Evolutionary conservation across 2,113 vertebrate species (phyloP), one percentile per base, ranked within the genome.

Genomic region (Tachysurus vachellii): DNA sequence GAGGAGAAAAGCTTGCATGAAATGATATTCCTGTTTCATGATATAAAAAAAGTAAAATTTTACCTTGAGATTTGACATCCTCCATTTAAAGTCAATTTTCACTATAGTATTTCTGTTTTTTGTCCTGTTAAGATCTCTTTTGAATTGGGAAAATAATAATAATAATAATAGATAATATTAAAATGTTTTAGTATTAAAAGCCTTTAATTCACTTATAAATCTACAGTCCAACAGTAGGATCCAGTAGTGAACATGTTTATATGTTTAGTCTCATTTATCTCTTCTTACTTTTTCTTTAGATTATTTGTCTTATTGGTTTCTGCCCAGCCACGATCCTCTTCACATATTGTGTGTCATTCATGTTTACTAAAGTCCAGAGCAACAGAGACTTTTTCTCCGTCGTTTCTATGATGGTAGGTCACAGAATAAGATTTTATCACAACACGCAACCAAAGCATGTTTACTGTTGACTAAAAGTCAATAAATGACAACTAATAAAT

Each of bases 351-450:
- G 94, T 96, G 84, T 98, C 98, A 9, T 99, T 99, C 88, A 96
- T 96, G 3, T 99, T 97, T 84, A 94, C 90, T 21, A 96, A 96
- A 89, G 95, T 99, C 90, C 96, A 97, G 91, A 98, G 97, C 91
- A 98, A 97, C 3, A 97, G 96, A 83, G 97, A 99, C 84, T 98
- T 98, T 91, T 97, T 98, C 95, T 98, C 97, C 0, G 97, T 98
- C 82, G 95, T 98, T 87, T 99, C 95, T 90, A 98, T 98, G 92
- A 96, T 99, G 97, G 98, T 99, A 94, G 96, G 97, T 94, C 7
- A 21, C 50, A 54, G 50, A 4, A 10, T 61, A 16, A 68, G 13
- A 47, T 28, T 17, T 84, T 31, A 73, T 1, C 44, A 64, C 56
- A 47, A 36, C 16, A 56, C n/a, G 68, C 28, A 73, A 21, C 8